phyloP scores from a whole-genome alignment of 2,797 vertebrate genomes.

The Argya squamiceps region DNA sequence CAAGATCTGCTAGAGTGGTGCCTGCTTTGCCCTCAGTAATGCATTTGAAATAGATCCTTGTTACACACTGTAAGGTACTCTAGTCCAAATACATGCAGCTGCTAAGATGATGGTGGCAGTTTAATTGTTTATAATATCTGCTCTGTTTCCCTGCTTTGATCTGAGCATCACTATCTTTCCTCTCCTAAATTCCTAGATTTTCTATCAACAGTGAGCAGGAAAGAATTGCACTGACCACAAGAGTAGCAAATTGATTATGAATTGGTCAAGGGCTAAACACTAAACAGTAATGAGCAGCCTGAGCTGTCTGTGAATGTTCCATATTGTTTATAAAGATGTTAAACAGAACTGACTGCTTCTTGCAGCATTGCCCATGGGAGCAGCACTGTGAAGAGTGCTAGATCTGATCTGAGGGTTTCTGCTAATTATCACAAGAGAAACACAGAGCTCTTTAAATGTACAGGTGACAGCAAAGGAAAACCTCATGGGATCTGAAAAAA shows the following conservation, averaged over 20 bases:
- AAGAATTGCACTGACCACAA: not conserved
- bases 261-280: not conserved
- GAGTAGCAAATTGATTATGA: not conserved
- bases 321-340: not conserved
- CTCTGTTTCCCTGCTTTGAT: not conserved
- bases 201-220: not conserved
- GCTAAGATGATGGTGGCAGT: not conserved
- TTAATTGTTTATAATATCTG: not conserved
- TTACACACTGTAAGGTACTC: not conserved
- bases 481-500: not conserved
- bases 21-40: not conserved
- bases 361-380: not conserved
- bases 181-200: not conserved
- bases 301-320: not conserved
- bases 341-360: not conserved
- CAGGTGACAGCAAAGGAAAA: not conserved
- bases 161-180: not conserved
- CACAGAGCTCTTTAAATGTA: not conserved
- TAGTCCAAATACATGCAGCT: not conserved
- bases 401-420: not conserved
- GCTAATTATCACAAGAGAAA: not conserved
- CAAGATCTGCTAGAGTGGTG: not conserved
- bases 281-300: not conserved
- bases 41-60: not conserved
- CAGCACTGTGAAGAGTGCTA: accelerated